Evolutionary conservation across 1,140 invertebrate species (phyloP), one percentile per base, ranked within the genome.

Genomic region (Anagrus nilaparvatae): DNA sequence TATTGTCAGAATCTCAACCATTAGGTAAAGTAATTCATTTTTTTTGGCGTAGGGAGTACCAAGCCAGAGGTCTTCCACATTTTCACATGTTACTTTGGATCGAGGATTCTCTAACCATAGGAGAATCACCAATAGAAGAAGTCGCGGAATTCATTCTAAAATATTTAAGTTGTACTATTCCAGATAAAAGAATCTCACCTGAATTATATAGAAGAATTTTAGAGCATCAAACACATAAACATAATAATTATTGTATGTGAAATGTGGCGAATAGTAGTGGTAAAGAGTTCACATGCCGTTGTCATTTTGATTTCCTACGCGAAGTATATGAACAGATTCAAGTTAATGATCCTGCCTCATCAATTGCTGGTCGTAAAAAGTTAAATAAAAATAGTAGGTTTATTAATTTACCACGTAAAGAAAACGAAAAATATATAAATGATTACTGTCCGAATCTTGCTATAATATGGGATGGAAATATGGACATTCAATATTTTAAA

Each of bases 71-170:
- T 19, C 33, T 27, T 3, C 55, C 59, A 42, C 54, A 58, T 37
- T 59, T 61, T 48, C 54, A 61, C 47, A 36, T 59, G 27, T 48
- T 55, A 45, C 46, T 58, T 39, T 59, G 58, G 57, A 44, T 60
- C 4, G 47, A 58, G 46, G 47, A 51, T 38, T 55, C 51, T 20
- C 57, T 55, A 13, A 48, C 58, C 27, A 20, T 52, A n/a, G 44
- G 43, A 19, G 31, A 45, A 41, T 45, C 39, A 17, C 29, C 47
- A 17, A 41, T 45, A 45, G 50, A 54, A 33, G 53, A 63, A 42
- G 53, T 63, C 3, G 51, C 50, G n/a, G 20, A 44, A 17, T 64
- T 62, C 34, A 60, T 63, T 48, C 23, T 24, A n/a, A 55, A 61
- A 42, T 61, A 61, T 43, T 45, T 56, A n/a, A 58, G 54, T 9